A percentile compares a stretch with the other conserved stretches of the same genome.
Evolutionary conservation across 2,113 vertebrate genomes (phyloP).

Genomic region (Onychorhynchus coronatus): DNA sequence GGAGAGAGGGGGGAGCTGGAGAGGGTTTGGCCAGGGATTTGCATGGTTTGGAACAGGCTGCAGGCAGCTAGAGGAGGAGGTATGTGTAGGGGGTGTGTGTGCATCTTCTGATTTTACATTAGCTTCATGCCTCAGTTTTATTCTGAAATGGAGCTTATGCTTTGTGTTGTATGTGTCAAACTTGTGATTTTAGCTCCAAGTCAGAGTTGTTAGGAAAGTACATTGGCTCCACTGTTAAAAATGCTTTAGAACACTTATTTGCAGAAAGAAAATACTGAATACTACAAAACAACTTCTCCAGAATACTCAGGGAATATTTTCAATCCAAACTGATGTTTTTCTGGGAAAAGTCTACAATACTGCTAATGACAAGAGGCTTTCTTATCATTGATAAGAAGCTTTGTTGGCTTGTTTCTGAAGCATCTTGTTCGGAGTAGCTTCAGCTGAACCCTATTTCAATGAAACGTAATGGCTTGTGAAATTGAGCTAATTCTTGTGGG

Average conservation of each 20-base stretch:
- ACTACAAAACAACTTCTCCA: background rate
- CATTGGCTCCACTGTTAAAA: background rate
- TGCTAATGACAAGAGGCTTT: background rate
- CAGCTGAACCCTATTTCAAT: background rate
- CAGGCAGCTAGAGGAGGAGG: constrained; percentile 1
- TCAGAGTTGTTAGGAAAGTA: background rate
- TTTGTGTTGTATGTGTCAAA: background rate
- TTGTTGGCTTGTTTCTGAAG: background rate
- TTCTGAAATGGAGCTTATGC: constrained; percentile 52
- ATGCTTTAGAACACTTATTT: background rate
- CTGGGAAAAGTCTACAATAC: background rate
- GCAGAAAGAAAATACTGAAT: background rate
- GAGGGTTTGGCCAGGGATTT: background rate
- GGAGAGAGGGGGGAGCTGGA: background rate
- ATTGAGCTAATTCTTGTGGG: background rate
- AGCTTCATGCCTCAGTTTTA: constrained; percentile 19
- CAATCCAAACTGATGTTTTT: background rate
- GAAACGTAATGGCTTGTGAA: background rate
- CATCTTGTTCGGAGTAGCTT: background rate
- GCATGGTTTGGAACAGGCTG: background rate
- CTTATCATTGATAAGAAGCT: background rate
- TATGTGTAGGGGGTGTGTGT: background rate
- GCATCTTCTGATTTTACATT: background rate
- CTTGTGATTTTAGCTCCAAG: background rate
- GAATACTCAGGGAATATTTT: background rate